Evolutionary conservation across 2,888 invertebrate genomes (phyloP), one percentile per base, ranked within the genome.

Genomic region (Noctua comes): DNA sequence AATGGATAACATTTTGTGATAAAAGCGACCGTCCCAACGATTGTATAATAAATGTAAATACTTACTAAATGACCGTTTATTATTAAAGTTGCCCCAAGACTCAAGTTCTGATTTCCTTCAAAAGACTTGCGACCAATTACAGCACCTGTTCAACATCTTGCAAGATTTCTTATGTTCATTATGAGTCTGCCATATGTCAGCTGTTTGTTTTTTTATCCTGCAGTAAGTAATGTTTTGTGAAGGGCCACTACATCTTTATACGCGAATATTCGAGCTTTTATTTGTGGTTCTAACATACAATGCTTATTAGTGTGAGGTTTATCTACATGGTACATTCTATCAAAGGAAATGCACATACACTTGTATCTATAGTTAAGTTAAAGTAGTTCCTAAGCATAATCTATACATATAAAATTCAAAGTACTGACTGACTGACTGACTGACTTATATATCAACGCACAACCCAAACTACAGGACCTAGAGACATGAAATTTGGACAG

Each of bases 11-110:
- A 40, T 43, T 69, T 78, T 79, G 81, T 86, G 87, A 86, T 82
- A 87, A 75, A 54, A 73, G 73, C 65, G 46, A 68, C 81, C 77
- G 77, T 86, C 86, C 86, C 86, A 87, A 82, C 86, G 87, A 87
- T 43, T 87, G 86, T 86, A 73, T 74, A 87, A 87, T 87, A 86
- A 85, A 86, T 85, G 85, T 85, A 76, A 57, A 62, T 74, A 80
- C 31, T n/a, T 72, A 80, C 31, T 18, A 46, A 75, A 78, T 54
- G 0, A 31, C 10, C 18, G 73, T 73, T 74, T 79, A 65, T 86
- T 64, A 73, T 85, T 85, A 68, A 11, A 48, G 21, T 16, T 43
- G 46, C 40, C 57, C 43, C 65, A 65, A 65, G 11, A 21, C 57
- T 24, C 24, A 57, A 13, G 5, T 13, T n/a, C n/a, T n/a, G 4